phyloP scores from a whole-genome alignment of 2,797 vertebrate genomes.

The Etheostoma perlongum region DNA sequence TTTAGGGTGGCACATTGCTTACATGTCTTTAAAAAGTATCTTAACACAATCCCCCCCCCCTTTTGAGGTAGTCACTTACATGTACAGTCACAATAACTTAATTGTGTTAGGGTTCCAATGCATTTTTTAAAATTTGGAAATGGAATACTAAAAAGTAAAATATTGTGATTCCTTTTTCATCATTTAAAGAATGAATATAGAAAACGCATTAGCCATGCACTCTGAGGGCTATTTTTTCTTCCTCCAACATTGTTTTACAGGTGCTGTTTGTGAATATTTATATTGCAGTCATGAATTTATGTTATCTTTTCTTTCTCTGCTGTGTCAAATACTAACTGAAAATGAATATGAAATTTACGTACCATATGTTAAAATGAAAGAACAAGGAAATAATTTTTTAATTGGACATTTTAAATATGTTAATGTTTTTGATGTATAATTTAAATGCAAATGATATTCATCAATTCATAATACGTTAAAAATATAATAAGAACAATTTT shows the following conservation, averaged over 20 bases:
- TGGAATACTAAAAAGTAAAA: too few relatives aligned
- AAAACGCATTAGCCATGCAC: background rate
- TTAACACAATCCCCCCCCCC: too few relatives aligned
- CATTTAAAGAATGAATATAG: background rate
- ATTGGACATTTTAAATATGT: conserved; percentile 13
- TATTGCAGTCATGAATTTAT: background rate
- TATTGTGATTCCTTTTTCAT: background rate
- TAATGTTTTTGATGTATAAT: conserved; percentile 21
- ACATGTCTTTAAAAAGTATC: too few relatives aligned
- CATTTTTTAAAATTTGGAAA: too few relatives aligned
- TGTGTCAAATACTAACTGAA: background rate
- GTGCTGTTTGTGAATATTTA: conserved; percentile 20
- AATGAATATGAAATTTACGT: background rate
- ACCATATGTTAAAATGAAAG: background rate
- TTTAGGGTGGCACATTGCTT: too few relatives aligned
- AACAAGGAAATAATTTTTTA: conserved; percentile 1
- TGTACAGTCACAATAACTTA: too few relatives aligned
- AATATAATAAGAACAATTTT: background rate
- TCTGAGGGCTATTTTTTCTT: background rate
- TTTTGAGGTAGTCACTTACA: too few relatives aligned
- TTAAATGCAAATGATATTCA: conserved; percentile 26
- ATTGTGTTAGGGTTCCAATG: too few relatives aligned
- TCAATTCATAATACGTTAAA: conserved; percentile 3
- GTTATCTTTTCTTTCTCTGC: background rate
- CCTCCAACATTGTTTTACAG: conserved; percentile 11